Conservation (phyloP, 2,113 vertebrate genomes). For the Neolamprologus sp. region DNA sequence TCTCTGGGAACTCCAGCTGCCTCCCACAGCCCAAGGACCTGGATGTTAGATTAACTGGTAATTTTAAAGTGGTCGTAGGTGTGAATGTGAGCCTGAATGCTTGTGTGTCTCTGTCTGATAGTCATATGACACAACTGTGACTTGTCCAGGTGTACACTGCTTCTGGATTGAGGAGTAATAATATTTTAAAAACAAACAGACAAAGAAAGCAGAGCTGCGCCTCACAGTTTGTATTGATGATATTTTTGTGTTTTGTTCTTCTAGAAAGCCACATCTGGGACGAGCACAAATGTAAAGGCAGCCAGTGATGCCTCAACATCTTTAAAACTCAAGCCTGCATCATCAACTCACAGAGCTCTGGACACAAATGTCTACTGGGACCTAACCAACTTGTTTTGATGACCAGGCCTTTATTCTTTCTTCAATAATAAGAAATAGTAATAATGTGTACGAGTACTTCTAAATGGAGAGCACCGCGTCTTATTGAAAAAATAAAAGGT, state of each 20-base stretch:
- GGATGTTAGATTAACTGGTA: neutral
- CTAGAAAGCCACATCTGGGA: accelerated
- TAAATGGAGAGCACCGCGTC: neutral
- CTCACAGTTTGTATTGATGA: neutral
- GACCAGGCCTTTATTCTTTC: neutral
- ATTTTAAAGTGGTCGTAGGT: neutral
- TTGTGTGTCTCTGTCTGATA: neutral
- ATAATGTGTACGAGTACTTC: neutral
- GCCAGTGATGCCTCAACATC: neutral
- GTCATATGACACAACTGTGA: neutral
- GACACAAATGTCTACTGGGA: accelerated
- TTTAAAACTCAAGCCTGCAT: accelerated
- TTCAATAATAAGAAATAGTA: neutral
- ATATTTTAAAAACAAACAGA: neutral
- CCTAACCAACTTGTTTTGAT: neutral
- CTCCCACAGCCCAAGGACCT: accelerated
- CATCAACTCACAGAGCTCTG: neutral
- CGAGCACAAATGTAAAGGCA: neutral
- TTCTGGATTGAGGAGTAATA: neutral
- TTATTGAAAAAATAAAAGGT: neutral
- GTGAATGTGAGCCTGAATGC: neutral
- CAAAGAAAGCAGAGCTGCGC: neutral
- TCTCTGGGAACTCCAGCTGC: neutral
- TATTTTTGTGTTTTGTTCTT: neutral
- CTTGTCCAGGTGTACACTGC: neutral